These are phyloP conservation scores for Sesamia inferens DNA, from an alignment of 2,888 invertebrate genomes.

Conservation along the genomic window DNA sequence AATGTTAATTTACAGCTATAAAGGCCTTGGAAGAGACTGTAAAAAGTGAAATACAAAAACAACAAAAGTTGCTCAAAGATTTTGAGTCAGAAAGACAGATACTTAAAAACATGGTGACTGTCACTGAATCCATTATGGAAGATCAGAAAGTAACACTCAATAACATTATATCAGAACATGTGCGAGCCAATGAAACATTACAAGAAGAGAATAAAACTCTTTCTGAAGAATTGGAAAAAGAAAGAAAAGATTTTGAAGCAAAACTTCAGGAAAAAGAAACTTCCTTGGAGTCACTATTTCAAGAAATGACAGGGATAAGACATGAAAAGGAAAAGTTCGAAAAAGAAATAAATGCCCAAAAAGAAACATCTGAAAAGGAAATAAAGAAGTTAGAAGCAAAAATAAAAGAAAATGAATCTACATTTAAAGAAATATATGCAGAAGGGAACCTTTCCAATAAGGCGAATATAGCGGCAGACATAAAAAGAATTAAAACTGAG, in stretches of 20 bases:
- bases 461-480: slow-evolving; percentile 53
- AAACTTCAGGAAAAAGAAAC: slow-evolving; percentile 67
- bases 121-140: slow-evolving; percentile 82
- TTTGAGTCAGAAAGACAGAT: slow-evolving; percentile 79
- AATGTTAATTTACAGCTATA: slow-evolving; percentile 67
- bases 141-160: slow-evolving; percentile 75
- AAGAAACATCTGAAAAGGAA: slow-evolving; percentile 45
- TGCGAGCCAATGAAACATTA: slow-evolving; percentile 68
- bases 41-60: slow-evolving; percentile 71
- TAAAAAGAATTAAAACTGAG: slow-evolving; percentile 56
- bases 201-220: slow-evolving; percentile 67
- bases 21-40: slow-evolving; percentile 74
- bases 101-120: slow-evolving; percentile 80
- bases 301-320: slow-evolving; percentile 61
- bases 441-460: slow-evolving; percentile 36
- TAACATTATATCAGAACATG: slow-evolving; percentile 70
- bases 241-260: slow-evolving; percentile 57
- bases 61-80: slow-evolving; percentile 75
- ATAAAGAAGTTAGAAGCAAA: slow-evolving; percentile 20
- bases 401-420: slow-evolving; percentile 31
- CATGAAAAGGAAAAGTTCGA: slow-evolving; percentile 58
- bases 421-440: slow-evolving; percentile 23
- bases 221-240: slow-evolving; percentile 56
- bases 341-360: slow-evolving; percentile 56
- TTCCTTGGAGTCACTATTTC: slow-evolving; percentile 62